Evolutionary conservation across 2,113 vertebrate species (phyloP), one percentile per base, ranked within the genome.

Genomic region (Eonycteris spelaea): DNA sequence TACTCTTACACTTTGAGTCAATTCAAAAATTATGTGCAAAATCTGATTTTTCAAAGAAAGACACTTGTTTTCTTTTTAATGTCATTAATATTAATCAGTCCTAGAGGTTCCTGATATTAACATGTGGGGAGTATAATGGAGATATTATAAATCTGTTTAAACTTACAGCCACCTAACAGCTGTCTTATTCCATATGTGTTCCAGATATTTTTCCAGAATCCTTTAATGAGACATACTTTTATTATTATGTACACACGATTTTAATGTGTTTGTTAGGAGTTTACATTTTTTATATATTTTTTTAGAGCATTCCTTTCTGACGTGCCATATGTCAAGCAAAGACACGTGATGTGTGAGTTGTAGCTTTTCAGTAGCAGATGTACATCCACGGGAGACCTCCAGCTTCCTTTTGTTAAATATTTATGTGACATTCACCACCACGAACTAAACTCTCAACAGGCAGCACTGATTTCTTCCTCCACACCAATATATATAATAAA

Each of bases 341-440:
- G 70, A 70, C 57, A 90, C n/a, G 12, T 90, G 86, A 70, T 67
- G 15, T 24, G 10, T 90, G 77, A 88, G 22, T 65, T 91, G 14
- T 38, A 63, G 43, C 30, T 93, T 40, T 80, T 93, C 93, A 68
- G 86, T 96, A 97, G 93, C 91, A 97, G 83, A 71, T 95, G 63
- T 83, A 67, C 38, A 22, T 68, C 91, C 51, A 16, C 4, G 5
- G 43, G 45, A 86, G 68, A 96, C 59, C 74, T 67, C 1, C 6
- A 22, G 55, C 93, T 89, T 94, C 74, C 79, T 94, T 92, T 97
- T 90, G 83, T 91, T 97, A 97, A 96, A 96, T 95, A 95, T 96
- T 93, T 96, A 79, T 96, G 85, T 96, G 91, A 96, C 82, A 91
- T 89, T 88, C 61, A 94, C 77, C 77, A 96, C 30, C 45, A 82